phyloP scores from a whole-genome alignment of 2,113 vertebrate genomes.

The Carlito syrichta region DNA sequence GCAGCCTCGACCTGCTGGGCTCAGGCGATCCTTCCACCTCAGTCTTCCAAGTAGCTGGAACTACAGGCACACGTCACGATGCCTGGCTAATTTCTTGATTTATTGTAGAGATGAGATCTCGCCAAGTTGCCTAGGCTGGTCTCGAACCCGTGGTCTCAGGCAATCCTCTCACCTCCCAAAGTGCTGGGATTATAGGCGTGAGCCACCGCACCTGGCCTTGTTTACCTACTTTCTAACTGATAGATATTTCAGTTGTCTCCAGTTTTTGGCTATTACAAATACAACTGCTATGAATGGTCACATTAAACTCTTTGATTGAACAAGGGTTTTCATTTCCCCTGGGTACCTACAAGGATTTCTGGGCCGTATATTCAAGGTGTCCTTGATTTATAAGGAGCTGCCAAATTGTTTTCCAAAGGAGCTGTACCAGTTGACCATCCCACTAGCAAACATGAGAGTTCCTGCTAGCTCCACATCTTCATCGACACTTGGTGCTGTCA shows the following conservation, averaged over 20 bases:
- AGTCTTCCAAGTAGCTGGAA: background rate
- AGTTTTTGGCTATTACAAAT: background rate
- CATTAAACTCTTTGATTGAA: background rate
- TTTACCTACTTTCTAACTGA: background rate
- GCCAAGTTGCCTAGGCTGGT: background rate
- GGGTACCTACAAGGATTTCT: background rate
- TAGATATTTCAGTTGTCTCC: background rate
- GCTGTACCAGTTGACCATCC: background rate
- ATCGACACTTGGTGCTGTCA: background rate
- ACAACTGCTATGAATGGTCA: background rate
- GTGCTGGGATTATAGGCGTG: background rate
- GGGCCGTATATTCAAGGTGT: background rate
- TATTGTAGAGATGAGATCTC: background rate
- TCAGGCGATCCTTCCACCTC: background rate
- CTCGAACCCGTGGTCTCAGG: background rate
- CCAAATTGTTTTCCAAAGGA: background rate
- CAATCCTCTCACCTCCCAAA: background rate
- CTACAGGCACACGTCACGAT: background rate
- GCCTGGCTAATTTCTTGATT: background rate
- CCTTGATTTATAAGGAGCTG: background rate
- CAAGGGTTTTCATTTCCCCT: background rate
- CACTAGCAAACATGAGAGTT: background rate
- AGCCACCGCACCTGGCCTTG: background rate
- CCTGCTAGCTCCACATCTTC: accelerated
- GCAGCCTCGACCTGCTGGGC: background rate